Evolutionary conservation across 1,140 invertebrate species (phyloP).

Genomic region (Diabrotica virgifera): DNA sequence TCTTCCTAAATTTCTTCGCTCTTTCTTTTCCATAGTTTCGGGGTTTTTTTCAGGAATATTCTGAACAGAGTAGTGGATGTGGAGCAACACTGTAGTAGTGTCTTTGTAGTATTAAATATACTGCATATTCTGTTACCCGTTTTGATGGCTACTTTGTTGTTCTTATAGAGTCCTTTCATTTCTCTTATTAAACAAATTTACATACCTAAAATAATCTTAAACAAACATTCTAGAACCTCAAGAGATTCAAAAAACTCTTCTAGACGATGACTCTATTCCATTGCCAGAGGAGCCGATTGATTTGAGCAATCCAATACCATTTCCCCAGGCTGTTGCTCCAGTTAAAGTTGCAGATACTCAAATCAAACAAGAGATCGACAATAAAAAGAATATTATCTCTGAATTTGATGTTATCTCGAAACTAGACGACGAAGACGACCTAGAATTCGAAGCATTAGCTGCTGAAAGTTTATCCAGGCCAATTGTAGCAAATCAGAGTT

Average conservation of each 20-base stretch:
- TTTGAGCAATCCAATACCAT: constrained; percentile 56
- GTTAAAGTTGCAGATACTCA: neutral
- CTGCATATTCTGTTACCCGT: too few relatives aligned
- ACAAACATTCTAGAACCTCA: constrained; percentile 12
- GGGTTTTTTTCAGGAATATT: too few relatives aligned
- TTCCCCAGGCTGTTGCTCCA: constrained; percentile 5
- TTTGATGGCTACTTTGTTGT: too few relatives aligned
- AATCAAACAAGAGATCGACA: neutral
- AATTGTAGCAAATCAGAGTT: constrained; percentile 38
- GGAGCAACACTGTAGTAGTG: too few relatives aligned
- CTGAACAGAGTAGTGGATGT: too few relatives aligned
- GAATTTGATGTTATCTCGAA: constrained; percentile 22
- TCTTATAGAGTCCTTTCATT: too few relatives aligned
- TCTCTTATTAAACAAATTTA: neutral
- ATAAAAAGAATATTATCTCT: constrained; percentile 35
- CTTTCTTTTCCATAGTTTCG: too few relatives aligned
- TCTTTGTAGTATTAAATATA: too few relatives aligned
- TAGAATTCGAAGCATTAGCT: constrained; percentile 73
- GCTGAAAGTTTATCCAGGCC: constrained; percentile 64
- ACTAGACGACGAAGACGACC: constrained; percentile 57
- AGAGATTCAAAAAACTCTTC: constrained; percentile 53
- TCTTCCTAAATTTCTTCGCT: too few relatives aligned
- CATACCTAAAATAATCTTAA: neutral
- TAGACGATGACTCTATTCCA: constrained; percentile 70
- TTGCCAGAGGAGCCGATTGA: constrained; percentile 61